These are phyloP conservation scores for Dicaeum eximium DNA, from an alignment of 2,113 vertebrate species.

Conservation along the genomic window DNA sequence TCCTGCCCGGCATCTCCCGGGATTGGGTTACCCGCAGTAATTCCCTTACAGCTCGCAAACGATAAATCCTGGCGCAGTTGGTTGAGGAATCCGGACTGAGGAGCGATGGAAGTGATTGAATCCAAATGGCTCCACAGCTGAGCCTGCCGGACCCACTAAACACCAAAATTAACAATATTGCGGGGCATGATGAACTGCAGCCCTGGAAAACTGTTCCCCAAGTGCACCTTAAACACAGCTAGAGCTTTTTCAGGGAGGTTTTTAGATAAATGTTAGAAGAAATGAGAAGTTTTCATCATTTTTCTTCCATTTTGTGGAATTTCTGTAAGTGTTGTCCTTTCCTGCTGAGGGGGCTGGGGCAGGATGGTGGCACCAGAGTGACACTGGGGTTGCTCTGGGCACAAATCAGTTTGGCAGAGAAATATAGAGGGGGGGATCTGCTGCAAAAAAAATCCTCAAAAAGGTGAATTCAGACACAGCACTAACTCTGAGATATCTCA, in stretches of 20 bases:
- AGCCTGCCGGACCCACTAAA: not conserved
- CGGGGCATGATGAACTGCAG: not conserved
- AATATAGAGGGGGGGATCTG: fast-evolving
- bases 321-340: not conserved
- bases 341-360: not conserved
- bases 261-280: not conserved
- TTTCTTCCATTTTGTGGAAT: not conserved
- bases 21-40: not conserved
- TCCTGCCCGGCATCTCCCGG: not conserved
- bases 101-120: constrained; percentile 37
- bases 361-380: not conserved
- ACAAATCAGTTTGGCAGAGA: not conserved
- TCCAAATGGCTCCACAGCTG: constrained; percentile 24
- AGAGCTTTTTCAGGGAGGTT: not conserved
- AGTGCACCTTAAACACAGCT: not conserved
- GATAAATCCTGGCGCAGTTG: not conserved
- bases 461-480: not conserved
- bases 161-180: not conserved
- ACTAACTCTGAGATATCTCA: not conserved
- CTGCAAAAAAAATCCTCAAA: not conserved
- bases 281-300: not conserved
- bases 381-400: not conserved
- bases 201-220: not conserved
- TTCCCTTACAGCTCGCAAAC: not conserved
- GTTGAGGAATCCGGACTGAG: not conserved